Evolutionary conservation across 2,113 vertebrate genomes (phyloP), one percentile per base, ranked within the genome.

Genomic region (Nyctereutes procyonoides): DNA sequence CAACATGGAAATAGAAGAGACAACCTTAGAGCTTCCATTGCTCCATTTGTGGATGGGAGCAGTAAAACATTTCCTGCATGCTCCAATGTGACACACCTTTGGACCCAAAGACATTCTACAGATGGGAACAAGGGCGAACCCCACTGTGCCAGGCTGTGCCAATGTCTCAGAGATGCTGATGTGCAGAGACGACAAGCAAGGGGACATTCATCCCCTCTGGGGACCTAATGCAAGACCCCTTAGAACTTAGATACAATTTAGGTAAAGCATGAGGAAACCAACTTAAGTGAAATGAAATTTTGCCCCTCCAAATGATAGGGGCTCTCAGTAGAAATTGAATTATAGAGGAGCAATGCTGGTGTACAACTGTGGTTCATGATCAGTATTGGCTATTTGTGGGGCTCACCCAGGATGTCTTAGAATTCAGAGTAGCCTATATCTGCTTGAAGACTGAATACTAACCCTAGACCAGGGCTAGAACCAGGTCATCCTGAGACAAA

Each of bases 311-410:
- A 56, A 48, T 30, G 35, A 87, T 48, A 53, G 58, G 58, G 65
- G 16, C 16, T 82, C 35, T 35, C 53, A 56, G 67, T 17, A 96
- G 51, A 82, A 74, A 92, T 20, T 81, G 65, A 88, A 74, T 88
- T 51, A 82, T 56, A 71, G 65, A 82, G 63, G 48, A 55, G 7
- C 55, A 89, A 62, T 60, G 32, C 30, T 81, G 28, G 19, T 24
- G n/a, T 48, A 56, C 35, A 82, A 16, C 14, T 71, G 43, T 88
- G n/a, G 56, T 62, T 88, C 56, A 74, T n/a, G 56, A 48, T 48
- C n/a, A 82, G n/a, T 63, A 76, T 76, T 83, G 81, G n/a, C 35
- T 81, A n/a, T 88, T 92, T 82, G 95, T 96, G 58, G 58, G 80
- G 48, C 32, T 93, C 24, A 5, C 84, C 84, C 32, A 89, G 51